Evolutionary conservation across 2,797 vertebrate genomes (phyloP).

Genomic region (Semotilus atromaculatus): DNA sequence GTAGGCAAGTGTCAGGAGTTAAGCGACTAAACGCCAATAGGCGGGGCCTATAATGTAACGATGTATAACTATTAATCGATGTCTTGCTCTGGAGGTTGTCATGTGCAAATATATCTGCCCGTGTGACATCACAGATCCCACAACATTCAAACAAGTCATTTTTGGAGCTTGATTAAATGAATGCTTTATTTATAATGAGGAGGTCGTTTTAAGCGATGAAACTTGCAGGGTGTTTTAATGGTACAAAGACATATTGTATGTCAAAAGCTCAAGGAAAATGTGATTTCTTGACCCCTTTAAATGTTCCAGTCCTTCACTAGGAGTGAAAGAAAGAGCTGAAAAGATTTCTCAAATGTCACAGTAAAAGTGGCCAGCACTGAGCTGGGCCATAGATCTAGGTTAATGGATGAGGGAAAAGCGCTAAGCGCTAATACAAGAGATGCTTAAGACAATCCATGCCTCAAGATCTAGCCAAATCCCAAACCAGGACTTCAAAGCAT

Average conservation of each 20-base stretch:
- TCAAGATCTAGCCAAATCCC: conserved; percentile 74
- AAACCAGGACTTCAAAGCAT: conserved; percentile 69
- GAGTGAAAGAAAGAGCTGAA: conserved; percentile 67
- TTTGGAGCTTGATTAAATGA: not conserved
- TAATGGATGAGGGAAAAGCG: conserved; percentile 70
- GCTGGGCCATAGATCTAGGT: conserved; percentile 71
- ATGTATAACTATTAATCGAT: no score
- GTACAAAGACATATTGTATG: not conserved
- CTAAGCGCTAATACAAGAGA: conserved; percentile 66
- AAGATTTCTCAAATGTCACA: conserved; percentile 66
- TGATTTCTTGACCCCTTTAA: not conserved
- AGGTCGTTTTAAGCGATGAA: not conserved
- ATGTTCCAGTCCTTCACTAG: not conserved
- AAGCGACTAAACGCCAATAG: no score
- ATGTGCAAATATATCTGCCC: not conserved
- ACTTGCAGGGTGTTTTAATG: not conserved
- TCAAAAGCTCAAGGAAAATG: not conserved
- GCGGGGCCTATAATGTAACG: no score
- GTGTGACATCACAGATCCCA: not conserved
- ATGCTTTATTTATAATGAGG: not conserved
- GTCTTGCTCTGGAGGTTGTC: no score
- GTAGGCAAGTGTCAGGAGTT: no score
- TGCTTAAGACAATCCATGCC: conserved; percentile 70
- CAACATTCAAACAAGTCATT: not conserved
- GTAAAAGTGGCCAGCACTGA: conserved; percentile 72